Conservation (phyloP, 2,888 invertebrate species). For the Diarsia rubi region DNA sequence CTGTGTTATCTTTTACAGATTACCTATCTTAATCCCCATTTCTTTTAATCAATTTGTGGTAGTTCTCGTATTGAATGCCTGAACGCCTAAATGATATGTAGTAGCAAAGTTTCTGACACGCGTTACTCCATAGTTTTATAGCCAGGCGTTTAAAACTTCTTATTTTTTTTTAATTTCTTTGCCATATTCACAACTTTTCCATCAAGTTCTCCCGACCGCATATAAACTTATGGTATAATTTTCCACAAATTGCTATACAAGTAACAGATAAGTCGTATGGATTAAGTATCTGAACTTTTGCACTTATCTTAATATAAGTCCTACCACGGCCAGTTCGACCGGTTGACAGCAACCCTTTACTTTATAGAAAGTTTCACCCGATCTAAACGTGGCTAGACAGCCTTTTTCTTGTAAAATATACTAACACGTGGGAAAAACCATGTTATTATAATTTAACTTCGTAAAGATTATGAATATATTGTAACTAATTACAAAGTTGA, state of each 20-base stretch:
- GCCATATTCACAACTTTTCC: conserved; percentile 17
- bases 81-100: conserved; percentile 27
- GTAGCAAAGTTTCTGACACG: conserved; percentile 35
- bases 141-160: conserved; percentile 15
- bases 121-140: background rate
- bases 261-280: conserved; percentile 20
- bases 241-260: conserved; percentile 46
- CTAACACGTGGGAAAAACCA: conserved; percentile 9
- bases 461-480: background rate
- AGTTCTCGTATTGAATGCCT: no score
- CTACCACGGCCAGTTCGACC: conserved; percentile 35
- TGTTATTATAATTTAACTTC: background rate
- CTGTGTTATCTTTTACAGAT: no score
- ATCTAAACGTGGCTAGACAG: conserved; percentile 20
- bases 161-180: conserved; percentile 6
- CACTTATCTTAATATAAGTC: conserved; percentile 40
- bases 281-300: conserved; percentile 52
- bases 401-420: conserved; percentile 21
- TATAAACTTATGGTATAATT: conserved; percentile 45
- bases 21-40: background rate
- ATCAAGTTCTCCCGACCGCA: conserved; percentile 27
- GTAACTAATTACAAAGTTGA: background rate
- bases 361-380: conserved; percentile 59
- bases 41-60: background rate
- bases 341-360: conserved; percentile 54